phyloP scores from a whole-genome alignment of 2,888 invertebrate genomes.

The Timema podura region DNA sequence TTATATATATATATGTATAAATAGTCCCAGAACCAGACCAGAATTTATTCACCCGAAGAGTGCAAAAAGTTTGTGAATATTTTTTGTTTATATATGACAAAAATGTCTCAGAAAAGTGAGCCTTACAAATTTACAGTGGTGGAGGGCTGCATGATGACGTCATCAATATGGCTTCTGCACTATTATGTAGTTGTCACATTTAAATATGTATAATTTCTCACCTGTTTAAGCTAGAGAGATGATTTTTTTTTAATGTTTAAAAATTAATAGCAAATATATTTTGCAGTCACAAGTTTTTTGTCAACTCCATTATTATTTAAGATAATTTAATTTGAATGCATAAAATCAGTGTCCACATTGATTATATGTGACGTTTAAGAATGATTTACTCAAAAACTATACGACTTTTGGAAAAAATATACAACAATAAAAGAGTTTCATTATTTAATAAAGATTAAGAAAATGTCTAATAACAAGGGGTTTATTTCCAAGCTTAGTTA shows the following conservation, averaged over 20 bases:
- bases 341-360: neutral
- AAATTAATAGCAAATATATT: neutral
- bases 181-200: neutral
- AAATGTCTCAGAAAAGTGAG: neutral
- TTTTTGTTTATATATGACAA: neutral
- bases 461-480: neutral
- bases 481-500: neutral
- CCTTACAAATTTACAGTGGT: neutral
- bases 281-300: neutral
- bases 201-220: neutral
- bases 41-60: conserved; percentile 1
- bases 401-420: neutral
- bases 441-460: neutral
- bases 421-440: neutral
- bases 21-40: neutral
- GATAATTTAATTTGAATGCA: neutral
- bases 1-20: no score
- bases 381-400: neutral
- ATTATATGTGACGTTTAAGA: neutral
- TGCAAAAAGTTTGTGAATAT: neutral
- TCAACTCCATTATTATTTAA: neutral
- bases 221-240: neutral
- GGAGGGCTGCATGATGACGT: neutral
- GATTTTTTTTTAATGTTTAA: neutral
- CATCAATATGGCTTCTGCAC: neutral